Evolutionary conservation across 1,140 invertebrate species (phyloP).

Genomic region (Orussus abietinus): DNA sequence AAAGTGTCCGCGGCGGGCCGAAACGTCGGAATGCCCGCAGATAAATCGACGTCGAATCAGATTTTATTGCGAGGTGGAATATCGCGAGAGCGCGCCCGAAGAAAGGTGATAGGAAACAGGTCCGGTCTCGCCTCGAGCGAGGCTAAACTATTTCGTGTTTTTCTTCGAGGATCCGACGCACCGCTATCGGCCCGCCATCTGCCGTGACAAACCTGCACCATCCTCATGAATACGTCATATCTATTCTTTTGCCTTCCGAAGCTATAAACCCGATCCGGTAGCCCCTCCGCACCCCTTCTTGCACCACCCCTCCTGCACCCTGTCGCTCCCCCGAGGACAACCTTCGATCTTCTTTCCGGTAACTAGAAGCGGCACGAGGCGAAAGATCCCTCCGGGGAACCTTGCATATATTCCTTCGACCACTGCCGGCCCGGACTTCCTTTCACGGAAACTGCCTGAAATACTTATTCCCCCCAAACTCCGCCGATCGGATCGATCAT

Average conservation of each 20-base stretch:
- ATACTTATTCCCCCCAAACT: too few species aligned
- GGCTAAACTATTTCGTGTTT: slow-evolving; percentile 49
- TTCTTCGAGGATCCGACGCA: slow-evolving; percentile 33
- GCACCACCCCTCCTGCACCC: too few species aligned
- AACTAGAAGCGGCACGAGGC: too few species aligned
- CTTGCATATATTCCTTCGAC: too few species aligned
- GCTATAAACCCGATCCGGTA: slow-evolving; percentile 25
- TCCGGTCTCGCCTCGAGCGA: slow-evolving; percentile 49
- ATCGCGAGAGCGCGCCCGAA: slow-evolving; percentile 29
- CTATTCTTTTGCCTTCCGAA: slow-evolving; percentile 31
- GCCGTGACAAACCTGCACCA: slow-evolving; percentile 35
- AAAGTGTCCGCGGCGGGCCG: slow-evolving; percentile 23
- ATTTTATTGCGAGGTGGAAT: slow-evolving; percentile 41
- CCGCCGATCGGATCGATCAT: too few species aligned
- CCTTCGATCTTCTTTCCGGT: too few species aligned
- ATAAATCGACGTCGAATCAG: slow-evolving; percentile 50
- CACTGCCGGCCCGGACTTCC: too few species aligned
- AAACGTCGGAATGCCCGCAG: slow-evolving; percentile 40
- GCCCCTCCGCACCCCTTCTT: too few species aligned
- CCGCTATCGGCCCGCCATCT: slow-evolving; percentile 42
- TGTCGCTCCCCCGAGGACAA: too few species aligned
- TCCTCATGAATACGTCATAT: slow-evolving; percentile 50
- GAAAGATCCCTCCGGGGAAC: too few species aligned
- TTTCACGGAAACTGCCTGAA: too few species aligned
- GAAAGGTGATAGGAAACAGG: slow-evolving; percentile 52